Percentiles rank a stretch among this genome's conserved stretches.
phyloP scores from a whole-genome alignment of 2,888 invertebrate species.

The Omphaloscelis lunosa region DNA sequence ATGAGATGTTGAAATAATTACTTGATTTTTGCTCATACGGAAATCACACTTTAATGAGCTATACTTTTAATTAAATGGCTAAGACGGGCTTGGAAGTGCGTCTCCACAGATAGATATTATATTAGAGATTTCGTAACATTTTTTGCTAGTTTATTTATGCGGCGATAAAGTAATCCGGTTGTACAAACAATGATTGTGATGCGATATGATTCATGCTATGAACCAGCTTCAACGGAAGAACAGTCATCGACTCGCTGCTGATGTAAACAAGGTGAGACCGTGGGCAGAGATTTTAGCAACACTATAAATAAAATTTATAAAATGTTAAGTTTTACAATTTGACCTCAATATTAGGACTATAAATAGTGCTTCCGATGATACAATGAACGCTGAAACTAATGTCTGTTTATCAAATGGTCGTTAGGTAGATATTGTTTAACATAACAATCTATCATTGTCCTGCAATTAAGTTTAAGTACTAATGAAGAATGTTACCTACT shows the following conservation, averaged over 20 bases:
- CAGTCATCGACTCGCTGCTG: conserved; percentile 69
- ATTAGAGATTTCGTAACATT: conserved; percentile 43
- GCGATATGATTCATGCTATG: conserved; percentile 71
- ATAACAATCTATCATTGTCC: conserved; percentile 14
- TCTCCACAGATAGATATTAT: conserved; percentile 31
- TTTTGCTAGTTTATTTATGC: conserved; percentile 49
- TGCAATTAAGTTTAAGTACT: background rate
- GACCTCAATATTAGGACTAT: conserved; percentile 38
- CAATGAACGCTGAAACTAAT: background rate
- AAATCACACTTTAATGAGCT: background rate
- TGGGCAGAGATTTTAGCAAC: conserved; percentile 56
- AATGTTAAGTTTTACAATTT: conserved; percentile 26
- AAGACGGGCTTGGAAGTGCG: background rate
- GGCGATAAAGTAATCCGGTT: conserved; percentile 62
- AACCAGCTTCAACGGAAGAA: conserved; percentile 70
- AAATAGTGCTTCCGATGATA: conserved; percentile 7
- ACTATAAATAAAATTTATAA: conserved; percentile 48
- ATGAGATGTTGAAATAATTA: background rate
- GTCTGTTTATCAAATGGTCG: conserved; percentile 2
- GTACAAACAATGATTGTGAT: conserved; percentile 66
- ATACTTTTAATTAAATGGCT: background rate
- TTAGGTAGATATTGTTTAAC: background rate
- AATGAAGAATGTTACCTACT: conserved; percentile 18
- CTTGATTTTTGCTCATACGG: background rate
- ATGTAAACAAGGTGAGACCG: conserved; percentile 68